Conservation (phyloP, 1,140 invertebrate genomes). For the Battus philenor region DNA sequence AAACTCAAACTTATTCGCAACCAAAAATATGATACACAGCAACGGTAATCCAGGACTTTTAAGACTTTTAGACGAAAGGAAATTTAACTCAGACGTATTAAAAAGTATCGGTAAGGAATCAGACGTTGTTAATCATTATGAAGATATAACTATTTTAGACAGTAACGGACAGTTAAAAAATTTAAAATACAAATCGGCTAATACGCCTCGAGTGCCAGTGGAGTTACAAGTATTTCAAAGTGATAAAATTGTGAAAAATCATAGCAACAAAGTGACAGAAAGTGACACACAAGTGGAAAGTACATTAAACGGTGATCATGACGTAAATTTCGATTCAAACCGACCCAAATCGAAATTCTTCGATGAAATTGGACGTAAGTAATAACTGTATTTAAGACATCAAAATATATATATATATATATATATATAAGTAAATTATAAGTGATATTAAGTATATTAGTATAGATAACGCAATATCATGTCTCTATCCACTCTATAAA, state of each 20-base stretch:
- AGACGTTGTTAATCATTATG: slow-evolving; percentile 47
- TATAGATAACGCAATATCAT: neutral
- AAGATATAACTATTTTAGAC: slow-evolving; percentile 57
- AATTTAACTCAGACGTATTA: slow-evolving; percentile 36
- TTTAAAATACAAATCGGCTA: slow-evolving; percentile 52
- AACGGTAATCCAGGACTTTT: slow-evolving; percentile 26
- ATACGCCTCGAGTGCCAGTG: slow-evolving; percentile 27
- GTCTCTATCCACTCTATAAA: too few species aligned
- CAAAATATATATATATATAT: too few species aligned
- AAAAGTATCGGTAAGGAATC: slow-evolving; percentile 33
- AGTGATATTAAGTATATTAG: neutral
- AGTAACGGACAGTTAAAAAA: slow-evolving; percentile 49
- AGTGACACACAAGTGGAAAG: slow-evolving; percentile 16
- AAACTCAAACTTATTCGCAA: slow-evolving; percentile 32
- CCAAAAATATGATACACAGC: slow-evolving; percentile 35
- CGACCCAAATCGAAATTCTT: slow-evolving; percentile 47
- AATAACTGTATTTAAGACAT: too few species aligned
- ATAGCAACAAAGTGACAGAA: slow-evolving; percentile 21
- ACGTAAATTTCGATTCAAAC: slow-evolving; percentile 17
- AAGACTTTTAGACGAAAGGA: slow-evolving; percentile 43
- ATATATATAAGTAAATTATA: too few species aligned
- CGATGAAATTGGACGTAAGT: slow-evolving; percentile 60
- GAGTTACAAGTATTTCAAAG: slow-evolving; percentile 21
- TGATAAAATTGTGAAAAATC: slow-evolving; percentile 11
- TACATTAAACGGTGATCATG: slow-evolving; percentile 15